Percentiles rank a stretch among this genome's conserved stretches.
phyloP scores from a whole-genome alignment of 2,797 vertebrate species.

The Tarsius wallacei region DNA sequence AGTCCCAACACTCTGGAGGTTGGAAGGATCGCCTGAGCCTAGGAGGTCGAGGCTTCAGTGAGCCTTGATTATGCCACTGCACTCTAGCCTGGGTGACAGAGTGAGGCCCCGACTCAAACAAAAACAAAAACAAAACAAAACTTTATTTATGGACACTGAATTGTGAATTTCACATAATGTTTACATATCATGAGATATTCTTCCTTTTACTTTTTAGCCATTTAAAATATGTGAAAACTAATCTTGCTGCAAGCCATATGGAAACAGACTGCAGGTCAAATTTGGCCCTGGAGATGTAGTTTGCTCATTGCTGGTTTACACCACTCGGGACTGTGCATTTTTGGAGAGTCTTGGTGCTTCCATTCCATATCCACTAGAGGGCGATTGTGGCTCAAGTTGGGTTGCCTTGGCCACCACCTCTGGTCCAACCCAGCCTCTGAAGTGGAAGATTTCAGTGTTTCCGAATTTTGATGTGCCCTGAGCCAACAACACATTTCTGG shows the following conservation, averaged over 20 bases:
- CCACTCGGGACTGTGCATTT: not conserved
- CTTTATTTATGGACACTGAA: conserved; percentile 5
- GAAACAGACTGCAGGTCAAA: not conserved
- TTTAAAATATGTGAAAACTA: not conserved
- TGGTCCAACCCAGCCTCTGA: not conserved
- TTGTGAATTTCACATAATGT: conserved; percentile 1
- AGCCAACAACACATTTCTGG: not conserved
- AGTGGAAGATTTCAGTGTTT: not conserved
- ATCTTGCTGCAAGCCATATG: not conserved
- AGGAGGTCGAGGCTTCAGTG: too few relatives aligned
- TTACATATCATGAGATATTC: not conserved
- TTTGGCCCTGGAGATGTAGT: not conserved
- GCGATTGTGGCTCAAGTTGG: not conserved
- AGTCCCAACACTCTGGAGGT: too few relatives aligned
- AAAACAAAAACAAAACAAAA: not conserved
- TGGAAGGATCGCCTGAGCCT: too few relatives aligned
- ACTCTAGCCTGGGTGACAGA: not conserved
- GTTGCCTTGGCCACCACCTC: not conserved
- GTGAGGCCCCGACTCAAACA: not conserved
- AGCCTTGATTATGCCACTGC: not conserved
- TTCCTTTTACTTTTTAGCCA: not conserved
- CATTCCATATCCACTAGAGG: conserved; percentile 71
- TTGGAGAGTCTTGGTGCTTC: not conserved
- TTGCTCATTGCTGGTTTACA: not conserved
- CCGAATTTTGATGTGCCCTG: not conserved